phyloP scores from a whole-genome alignment of 2,888 invertebrate genomes.

The Philonicus albiceps region DNA sequence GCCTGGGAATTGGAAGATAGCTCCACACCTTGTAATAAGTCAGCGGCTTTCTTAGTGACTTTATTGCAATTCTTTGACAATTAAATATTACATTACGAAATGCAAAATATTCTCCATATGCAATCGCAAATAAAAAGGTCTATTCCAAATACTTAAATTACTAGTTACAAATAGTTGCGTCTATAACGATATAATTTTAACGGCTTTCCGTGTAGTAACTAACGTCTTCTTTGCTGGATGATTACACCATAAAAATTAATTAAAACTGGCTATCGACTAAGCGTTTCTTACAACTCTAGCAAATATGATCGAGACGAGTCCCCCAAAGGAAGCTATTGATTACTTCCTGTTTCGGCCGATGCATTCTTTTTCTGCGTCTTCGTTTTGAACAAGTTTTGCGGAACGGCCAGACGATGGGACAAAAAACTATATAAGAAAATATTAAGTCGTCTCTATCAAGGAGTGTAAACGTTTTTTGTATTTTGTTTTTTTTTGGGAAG shows the following conservation, averaged over 20 bases:
- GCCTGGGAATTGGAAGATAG: background rate
- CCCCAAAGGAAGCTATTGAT: background rate
- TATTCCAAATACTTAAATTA: background rate
- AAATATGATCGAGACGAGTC: background rate
- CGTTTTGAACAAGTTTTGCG: background rate
- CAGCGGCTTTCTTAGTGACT: background rate
- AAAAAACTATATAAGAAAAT: background rate
- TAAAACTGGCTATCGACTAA: background rate
- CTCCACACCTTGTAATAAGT: background rate
- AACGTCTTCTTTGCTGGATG: background rate
- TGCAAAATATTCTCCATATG: background rate
- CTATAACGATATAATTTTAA: background rate
- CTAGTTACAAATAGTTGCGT: background rate
- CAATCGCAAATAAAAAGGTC: background rate
- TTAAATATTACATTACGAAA: background rate
- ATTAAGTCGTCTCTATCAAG: background rate
- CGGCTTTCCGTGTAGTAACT: background rate
- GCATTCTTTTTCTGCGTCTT: background rate
- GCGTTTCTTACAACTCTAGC: background rate
- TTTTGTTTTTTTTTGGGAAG: background rate
- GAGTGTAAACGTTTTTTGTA: background rate
- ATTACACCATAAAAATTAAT: background rate
- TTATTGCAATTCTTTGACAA: background rate
- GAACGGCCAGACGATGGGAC: background rate
- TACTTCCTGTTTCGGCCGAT: background rate